Evolutionary conservation across 2,888 invertebrate genomes (phyloP).

Genomic region (Thumatha senex): DNA sequence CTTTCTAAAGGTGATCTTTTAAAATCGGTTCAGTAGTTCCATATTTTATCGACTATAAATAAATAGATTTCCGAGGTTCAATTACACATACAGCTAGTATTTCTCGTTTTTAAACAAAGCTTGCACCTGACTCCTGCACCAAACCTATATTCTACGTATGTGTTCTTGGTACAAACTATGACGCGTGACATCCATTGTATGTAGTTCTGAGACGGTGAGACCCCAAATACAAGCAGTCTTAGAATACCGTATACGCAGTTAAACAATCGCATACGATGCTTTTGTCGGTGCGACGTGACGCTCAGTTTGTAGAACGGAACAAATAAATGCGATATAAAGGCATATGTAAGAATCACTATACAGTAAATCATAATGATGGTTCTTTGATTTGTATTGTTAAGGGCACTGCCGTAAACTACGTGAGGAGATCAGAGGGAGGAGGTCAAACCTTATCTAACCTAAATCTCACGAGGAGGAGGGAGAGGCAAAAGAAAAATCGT

Average conservation of each 20-base stretch:
- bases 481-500: no score
- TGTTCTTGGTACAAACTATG: conserved; percentile 34
- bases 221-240: conserved; percentile 17
- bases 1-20: no score
- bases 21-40: no score
- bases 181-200: conserved; percentile 26
- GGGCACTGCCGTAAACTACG: no score
- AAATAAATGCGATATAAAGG: conserved; percentile 11
- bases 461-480: no score
- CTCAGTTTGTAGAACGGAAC: conserved; percentile 14
- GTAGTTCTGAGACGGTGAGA: conserved; percentile 10
- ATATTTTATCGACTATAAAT: no score
- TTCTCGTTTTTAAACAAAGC: no score
- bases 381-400: not conserved
- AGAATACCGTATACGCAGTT: conserved; percentile 32
- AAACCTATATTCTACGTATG: conserved; percentile 29
- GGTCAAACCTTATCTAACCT: no score
- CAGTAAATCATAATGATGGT: not conserved
- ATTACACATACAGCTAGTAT: no score
- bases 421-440: no score
- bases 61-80: no score
- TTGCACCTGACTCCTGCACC: no score
- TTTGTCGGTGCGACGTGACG: conserved; percentile 25
- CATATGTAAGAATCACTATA: not conserved
- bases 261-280: conserved; percentile 36